These are phyloP conservation scores for Ceratothoa steindachneri DNA, from an alignment of 2,888 invertebrate species.

Conservation along the genomic window DNA sequence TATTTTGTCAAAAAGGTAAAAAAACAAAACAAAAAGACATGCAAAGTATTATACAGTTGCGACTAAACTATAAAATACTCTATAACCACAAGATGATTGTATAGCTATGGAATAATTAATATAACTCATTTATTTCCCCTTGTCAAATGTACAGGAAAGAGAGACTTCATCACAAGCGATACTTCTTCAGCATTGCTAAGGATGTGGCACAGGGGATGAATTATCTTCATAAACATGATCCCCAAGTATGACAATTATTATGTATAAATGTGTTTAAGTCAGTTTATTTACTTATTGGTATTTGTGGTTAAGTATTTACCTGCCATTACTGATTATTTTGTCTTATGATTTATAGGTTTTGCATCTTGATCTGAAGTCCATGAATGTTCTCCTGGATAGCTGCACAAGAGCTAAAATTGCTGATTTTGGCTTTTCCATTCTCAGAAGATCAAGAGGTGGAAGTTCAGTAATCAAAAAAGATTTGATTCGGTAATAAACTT, in stretches of 20 bases:
- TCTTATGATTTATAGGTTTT: conserved; percentile 26
- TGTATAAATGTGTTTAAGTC: too few relatives aligned
- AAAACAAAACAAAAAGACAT: too few relatives aligned
- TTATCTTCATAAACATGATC: conserved; percentile 43
- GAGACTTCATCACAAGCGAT: conserved; percentile 36
- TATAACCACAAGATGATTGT: too few relatives aligned
- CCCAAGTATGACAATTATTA: conserved; percentile 28
- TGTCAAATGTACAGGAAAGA: too few relatives aligned
- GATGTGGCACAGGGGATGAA: conserved; percentile 45
- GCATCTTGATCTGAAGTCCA: conserved; percentile 43
- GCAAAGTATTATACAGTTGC: too few relatives aligned
- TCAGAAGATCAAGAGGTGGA: conserved; percentile 28
- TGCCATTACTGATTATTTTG: too few relatives aligned
- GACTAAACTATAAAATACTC: too few relatives aligned
- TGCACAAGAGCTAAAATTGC: conserved; percentile 43
- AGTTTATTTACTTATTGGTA: too few relatives aligned
- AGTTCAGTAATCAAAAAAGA: conserved; percentile 35
- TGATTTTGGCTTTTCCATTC: conserved; percentile 43
- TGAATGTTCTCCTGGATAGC: conserved; percentile 42
- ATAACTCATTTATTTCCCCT: too few relatives aligned
- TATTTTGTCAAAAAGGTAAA: too few relatives aligned
- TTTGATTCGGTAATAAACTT: conserved; percentile 29
- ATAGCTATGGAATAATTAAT: too few relatives aligned
- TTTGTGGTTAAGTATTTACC: too few relatives aligned
- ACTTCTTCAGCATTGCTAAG: conserved; percentile 42